Evolutionary conservation across 2,888 invertebrate genomes (phyloP).

Genomic region (Chaitophorus viminalis): DNA sequence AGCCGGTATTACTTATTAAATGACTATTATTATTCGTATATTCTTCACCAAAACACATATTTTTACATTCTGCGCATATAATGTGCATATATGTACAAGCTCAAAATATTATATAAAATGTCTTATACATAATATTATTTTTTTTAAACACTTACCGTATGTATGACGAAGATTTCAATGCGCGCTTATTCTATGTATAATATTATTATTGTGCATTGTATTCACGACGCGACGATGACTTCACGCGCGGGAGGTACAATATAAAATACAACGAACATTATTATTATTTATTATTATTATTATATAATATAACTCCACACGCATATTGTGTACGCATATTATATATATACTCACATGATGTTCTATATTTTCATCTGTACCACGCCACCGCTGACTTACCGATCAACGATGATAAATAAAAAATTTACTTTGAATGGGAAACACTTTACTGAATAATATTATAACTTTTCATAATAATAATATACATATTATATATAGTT

Average conservation of each 20-base stretch:
- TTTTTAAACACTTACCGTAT: background rate
- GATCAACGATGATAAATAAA: background rate
- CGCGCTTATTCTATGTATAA: background rate
- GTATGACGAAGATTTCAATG: background rate
- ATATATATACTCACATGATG: background rate
- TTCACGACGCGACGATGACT: background rate
- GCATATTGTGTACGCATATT: background rate
- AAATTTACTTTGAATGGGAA: background rate
- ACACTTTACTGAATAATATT: too few species aligned
- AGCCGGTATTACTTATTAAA: background rate
- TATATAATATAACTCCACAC: background rate
- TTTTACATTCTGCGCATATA: background rate
- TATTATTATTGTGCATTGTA: background rate
- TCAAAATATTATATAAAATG: background rate
- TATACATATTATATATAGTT: too few species aligned
- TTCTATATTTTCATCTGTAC: background rate
- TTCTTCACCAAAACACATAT: background rate
- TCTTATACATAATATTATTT: background rate
- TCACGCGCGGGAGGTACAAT: background rate
- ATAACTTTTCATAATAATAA: too few species aligned
- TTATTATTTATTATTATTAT: background rate
- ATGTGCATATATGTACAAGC: background rate
- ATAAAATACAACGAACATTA: background rate
- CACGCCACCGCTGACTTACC: background rate
- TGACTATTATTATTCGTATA: conserved; percentile 1